These are phyloP conservation scores for Equus quagga DNA, from an alignment of 2,113 vertebrate species.

Conservation along the genomic window DNA sequence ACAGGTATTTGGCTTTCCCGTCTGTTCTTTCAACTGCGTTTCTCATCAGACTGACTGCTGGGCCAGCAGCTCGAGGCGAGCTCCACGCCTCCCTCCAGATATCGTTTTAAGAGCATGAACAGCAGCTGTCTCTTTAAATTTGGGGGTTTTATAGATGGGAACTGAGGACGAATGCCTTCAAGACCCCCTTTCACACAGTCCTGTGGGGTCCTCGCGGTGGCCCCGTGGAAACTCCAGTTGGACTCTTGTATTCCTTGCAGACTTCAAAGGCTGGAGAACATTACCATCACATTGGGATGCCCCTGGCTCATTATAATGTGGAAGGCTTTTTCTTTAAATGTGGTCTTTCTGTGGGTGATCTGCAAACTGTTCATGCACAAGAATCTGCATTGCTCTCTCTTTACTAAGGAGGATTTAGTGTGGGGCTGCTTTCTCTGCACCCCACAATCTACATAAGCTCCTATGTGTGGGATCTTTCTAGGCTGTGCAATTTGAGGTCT, in stretches of 20 bases:
- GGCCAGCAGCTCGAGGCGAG: neutral
- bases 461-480: neutral
- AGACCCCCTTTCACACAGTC: neutral
- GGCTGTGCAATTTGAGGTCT: neutral
- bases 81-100: neutral
- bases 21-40: conserved; percentile 73
- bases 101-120: neutral
- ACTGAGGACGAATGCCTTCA: neutral
- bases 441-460: neutral
- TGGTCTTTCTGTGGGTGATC: neutral
- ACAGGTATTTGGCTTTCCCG: conserved; percentile 83
- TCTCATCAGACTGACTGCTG: conserved; percentile 36
- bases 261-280: neutral
- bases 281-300: neutral
- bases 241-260: neutral
- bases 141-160: neutral
- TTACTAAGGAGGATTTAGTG: neutral
- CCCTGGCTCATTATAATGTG: rapidly evolving
- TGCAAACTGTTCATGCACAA: neutral
- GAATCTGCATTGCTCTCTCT: neutral
- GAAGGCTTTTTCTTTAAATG: neutral
- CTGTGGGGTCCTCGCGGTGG: rapidly evolving
- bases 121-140: conserved; percentile 64
- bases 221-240: neutral
- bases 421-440: neutral